These are phyloP conservation scores for Calameuta pallipes DNA, from an alignment of 2,888 invertebrate species.

Conservation along the genomic window DNA sequence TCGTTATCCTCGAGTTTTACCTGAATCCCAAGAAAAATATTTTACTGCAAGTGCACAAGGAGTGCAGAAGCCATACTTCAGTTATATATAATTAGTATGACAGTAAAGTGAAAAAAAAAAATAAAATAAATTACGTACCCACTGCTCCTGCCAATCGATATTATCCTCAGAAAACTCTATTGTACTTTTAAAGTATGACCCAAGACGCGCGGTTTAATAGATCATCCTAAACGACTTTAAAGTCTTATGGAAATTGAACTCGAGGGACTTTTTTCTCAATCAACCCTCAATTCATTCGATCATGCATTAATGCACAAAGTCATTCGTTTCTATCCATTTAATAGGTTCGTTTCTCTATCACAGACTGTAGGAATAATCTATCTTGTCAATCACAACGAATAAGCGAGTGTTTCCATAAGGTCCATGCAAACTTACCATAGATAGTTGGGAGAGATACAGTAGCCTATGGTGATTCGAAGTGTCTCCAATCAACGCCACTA, in stretches of 20 bases:
- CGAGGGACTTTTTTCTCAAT: neutral
- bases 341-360: neutral
- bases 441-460: constrained; percentile 71
- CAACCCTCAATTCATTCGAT: neutral
- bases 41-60: neutral
- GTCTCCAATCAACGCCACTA: constrained; percentile 70
- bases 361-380: constrained; percentile 29
- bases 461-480: constrained; percentile 71
- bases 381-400: constrained; percentile 27
- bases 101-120: constrained; percentile 4
- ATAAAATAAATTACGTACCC: constrained; percentile 47
- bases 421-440: constrained; percentile 69
- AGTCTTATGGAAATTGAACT: neutral
- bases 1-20: neutral
- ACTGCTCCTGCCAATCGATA: constrained; percentile 47
- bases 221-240: neutral
- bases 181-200: neutral
- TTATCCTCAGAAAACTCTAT: constrained; percentile 11
- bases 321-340: neutral
- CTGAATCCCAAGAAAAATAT: neutral
- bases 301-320: neutral
- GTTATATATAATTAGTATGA: neutral
- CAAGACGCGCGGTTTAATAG: neutral
- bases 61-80: neutral
- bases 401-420: constrained; percentile 22